Evolutionary conservation across 2,888 invertebrate species (phyloP), one percentile per base, ranked within the genome.

Genomic region (Tetragonula carbonaria): DNA sequence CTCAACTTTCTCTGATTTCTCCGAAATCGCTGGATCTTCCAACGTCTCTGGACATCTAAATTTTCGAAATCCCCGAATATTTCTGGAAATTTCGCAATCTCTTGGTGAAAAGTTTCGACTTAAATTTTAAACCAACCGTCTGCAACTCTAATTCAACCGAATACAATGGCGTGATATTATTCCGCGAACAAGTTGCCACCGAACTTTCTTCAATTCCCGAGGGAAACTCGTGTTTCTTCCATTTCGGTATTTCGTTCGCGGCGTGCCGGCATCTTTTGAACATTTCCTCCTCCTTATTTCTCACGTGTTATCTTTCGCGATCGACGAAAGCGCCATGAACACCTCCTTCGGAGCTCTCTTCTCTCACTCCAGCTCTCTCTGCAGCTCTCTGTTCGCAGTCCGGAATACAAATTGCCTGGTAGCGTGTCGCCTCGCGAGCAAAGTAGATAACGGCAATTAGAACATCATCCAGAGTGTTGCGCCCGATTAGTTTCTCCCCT

Each of bases 371-470:
- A 33, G 33, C 68, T 8, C 28, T 38, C 14, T 63, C 50, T 68
- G 62, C 63, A 59, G 80, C 71, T 80, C 71, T 80, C 78, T 45
- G 82, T 78, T 85, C 80, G 65, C 78, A 85, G 78, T 50, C 71
- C 16, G 59, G 85, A 86, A 87, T 86, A 87, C 85, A 87, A 91
- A 92, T 91, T 91, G 87, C 87, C 68, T 77, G 85, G 82, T 87
- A 79, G 88, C 90, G 76, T 86, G 88, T 87, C 86, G 85, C 70
- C 83, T 84, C 80, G 78, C 86, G 82, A 85, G 83, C 68, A 84
- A 88, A 91, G 86, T 88, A 87, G 87, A 90, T 90, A 90, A 92
- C 88, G 87, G 86, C 87, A 89, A 91, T 91, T 88, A 90, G 82
- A 84, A 84, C 81, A 87, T 90, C 85, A 82, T 86, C 78, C 81